These are phyloP conservation scores for Alloscopus bannaensis DNA, from an alignment of 2,888 invertebrate genomes.

Conservation along the genomic window DNA sequence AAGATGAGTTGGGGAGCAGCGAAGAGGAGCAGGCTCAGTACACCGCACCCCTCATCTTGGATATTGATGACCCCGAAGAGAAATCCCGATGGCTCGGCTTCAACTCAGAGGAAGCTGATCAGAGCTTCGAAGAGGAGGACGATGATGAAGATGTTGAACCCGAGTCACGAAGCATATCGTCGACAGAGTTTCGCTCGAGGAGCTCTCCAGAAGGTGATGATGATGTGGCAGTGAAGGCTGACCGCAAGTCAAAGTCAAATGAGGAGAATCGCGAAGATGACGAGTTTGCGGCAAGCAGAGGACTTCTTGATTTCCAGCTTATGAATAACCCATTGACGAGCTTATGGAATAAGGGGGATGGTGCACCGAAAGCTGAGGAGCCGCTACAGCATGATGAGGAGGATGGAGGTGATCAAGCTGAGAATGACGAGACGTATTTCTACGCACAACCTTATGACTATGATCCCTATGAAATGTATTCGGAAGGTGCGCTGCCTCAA, in stretches of 20 bases:
- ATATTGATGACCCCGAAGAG: conserved; percentile 55
- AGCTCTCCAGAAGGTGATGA: conserved; percentile 14
- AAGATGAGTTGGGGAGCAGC: conserved; percentile 42
- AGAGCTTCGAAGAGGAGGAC: conserved; percentile 34
- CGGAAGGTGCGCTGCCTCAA: conserved; percentile 25
- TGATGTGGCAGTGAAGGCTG: not conserved
- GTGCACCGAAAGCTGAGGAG: not conserved
- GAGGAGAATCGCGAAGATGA: not conserved
- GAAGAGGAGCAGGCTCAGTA: conserved; percentile 42
- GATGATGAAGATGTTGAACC: conserved; percentile 23
- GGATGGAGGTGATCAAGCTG: not conserved
- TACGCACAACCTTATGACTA: conserved; percentile 14
- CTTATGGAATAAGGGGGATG: conserved; percentile 20
- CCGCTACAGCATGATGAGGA: not conserved
- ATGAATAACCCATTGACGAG: conserved; percentile 29
- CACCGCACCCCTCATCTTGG: conserved; percentile 48
- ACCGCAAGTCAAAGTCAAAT: not conserved
- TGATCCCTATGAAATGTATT: conserved; percentile 23
- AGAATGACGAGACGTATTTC: not conserved
- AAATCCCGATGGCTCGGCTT: conserved; percentile 49
- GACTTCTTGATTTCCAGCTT: conserved; percentile 36
- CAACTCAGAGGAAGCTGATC: not conserved
- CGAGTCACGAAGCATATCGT: conserved; percentile 29
- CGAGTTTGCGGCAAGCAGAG: conserved; percentile 10
- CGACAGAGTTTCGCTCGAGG: conserved; percentile 31